Base-by-base conservation (phyloP, 2,888 invertebrate genomes). In the Tetranychus truncatus region DNA sequence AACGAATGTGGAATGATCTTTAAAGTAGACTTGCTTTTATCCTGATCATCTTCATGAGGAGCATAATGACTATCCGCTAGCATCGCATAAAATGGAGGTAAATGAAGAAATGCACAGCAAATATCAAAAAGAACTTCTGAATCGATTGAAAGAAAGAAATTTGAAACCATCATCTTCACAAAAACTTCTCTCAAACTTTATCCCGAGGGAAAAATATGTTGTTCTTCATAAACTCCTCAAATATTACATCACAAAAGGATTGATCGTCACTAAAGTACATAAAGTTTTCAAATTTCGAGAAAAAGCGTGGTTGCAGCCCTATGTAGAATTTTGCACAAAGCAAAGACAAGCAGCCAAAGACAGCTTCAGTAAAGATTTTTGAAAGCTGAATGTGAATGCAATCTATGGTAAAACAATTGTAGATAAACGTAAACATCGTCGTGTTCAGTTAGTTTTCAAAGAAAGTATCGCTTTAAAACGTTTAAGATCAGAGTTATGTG, bases 311-410 rank as follows among this genome's bases (percentile, higher is more conserved):
- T 24, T 69, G 5, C 1, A 69, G 20, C 69, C 69, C 1, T 69
- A 69, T 24, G 24, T 69, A 3, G 20, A 69, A 21, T 20, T 69
- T 5, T 69, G 69, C 75, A 78, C 78, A 15, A 67, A 75, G 8
- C 72, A 66, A 75, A 74, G 77, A 21, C 79, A 78, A 78, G 76
- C 79, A 74, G 81, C 78, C 78, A 80, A 77, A 75, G 81, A 78
- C 77, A 80, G 79, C 66, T 82, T 82, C 80, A 79, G 81, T 74
- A 81, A 82, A 79, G 80, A 80, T 77, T 81, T 84, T 74, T 83
- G 82, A 73, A 81, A 82, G 76, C 76, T 82, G 6, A 79, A 80
- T 79, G 81, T 81, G 76, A 81, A 82, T 76, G 72, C 79, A 18
- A 79, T 81, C 8, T 83, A 81, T 78, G 81, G 81, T 8, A 81